These are phyloP conservation scores for Coelopa pilipes DNA, from an alignment of 2,888 invertebrate genomes.

Conservation along the genomic window DNA sequence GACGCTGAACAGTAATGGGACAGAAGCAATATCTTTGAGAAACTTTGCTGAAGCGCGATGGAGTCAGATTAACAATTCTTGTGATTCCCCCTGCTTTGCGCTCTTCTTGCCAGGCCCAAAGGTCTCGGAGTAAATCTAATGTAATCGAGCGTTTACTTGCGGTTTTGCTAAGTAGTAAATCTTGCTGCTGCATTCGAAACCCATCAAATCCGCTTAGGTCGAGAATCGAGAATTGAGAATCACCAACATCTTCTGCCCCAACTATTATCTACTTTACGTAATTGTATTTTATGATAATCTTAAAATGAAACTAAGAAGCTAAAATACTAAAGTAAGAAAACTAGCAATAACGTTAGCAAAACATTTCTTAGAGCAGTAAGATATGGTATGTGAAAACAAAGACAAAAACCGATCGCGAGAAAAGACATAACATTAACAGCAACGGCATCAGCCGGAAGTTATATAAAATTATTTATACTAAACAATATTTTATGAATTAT, in stretches of 20 bases:
- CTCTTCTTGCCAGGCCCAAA: no score
- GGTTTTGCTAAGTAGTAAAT: no score
- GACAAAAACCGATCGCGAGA: slow-evolving; percentile 43
- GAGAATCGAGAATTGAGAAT: no score
- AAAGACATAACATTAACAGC: slow-evolving; percentile 23
- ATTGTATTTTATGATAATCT: slow-evolving; percentile 14
- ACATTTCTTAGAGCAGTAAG: background rate
- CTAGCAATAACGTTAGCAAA: slow-evolving; percentile 33
- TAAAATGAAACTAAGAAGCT: slow-evolving; percentile 25
- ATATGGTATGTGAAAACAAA: slow-evolving; percentile 23
- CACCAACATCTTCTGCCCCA: slow-evolving; percentile 25
- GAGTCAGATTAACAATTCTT: no score
- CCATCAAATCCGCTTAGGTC: no score
- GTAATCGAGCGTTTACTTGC: no score
- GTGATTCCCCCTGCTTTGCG: no score
- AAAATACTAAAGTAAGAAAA: slow-evolving; percentile 33
- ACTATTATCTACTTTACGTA: background rate
- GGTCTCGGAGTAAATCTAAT: no score
- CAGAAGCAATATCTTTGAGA: no score
- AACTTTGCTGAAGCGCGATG: no score
- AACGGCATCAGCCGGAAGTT: slow-evolving; percentile 16
- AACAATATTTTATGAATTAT: slow-evolving; percentile 61
- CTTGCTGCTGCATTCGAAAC: no score
- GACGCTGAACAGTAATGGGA: no score
- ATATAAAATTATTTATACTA: slow-evolving; percentile 50